Conservation (phyloP, 2,888 invertebrate genomes). For the Gasteruption jaculator region DNA sequence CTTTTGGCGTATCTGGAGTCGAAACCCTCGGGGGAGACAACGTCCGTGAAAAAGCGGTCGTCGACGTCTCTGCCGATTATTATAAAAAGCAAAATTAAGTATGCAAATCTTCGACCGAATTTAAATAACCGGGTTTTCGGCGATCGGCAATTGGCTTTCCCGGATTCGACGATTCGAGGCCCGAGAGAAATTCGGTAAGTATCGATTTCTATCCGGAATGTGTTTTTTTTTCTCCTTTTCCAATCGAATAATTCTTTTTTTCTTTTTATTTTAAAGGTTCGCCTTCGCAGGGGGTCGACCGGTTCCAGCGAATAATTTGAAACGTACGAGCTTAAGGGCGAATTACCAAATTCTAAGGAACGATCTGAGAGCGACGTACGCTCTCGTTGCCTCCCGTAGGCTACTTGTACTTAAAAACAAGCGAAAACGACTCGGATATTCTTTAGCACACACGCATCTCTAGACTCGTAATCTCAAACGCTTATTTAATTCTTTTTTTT, state of each 20-base stretch:
- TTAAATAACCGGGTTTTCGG: slow-evolving; percentile 27
- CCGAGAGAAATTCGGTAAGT: slow-evolving; percentile 45
- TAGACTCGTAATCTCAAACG: too few relatives aligned
- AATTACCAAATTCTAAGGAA: slow-evolving; percentile 47
- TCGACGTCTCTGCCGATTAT: slow-evolving; percentile 39
- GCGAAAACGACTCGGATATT: slow-evolving; percentile 34
- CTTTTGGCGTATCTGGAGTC: slow-evolving; percentile 44
- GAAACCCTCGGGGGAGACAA: slow-evolving; percentile 17
- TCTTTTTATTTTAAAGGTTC: slow-evolving; percentile 34
- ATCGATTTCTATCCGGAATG: slow-evolving; percentile 1
- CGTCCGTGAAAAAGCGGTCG: slow-evolving; percentile 16
- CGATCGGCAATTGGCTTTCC: slow-evolving; percentile 42
- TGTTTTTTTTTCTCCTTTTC: slow-evolving; percentile 1
- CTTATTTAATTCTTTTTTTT: too few relatives aligned
- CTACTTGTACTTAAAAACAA: slow-evolving; percentile 43
- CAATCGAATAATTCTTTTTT: slow-evolving; percentile 5
- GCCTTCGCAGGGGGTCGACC: slow-evolving; percentile 48
- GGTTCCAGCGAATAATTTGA: slow-evolving; percentile 43
- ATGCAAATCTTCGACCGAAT: slow-evolving; percentile 35
- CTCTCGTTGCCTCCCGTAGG: slow-evolving; percentile 45
- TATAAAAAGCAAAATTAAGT: slow-evolving; percentile 46
- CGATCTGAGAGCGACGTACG: slow-evolving; percentile 43
- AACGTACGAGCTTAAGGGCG: slow-evolving; percentile 44
- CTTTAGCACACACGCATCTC: too few relatives aligned
- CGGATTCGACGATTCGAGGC: slow-evolving; percentile 43